Conservation (phyloP, 2,113 vertebrate species). For the Pyrgilauda ruficollis region DNA sequence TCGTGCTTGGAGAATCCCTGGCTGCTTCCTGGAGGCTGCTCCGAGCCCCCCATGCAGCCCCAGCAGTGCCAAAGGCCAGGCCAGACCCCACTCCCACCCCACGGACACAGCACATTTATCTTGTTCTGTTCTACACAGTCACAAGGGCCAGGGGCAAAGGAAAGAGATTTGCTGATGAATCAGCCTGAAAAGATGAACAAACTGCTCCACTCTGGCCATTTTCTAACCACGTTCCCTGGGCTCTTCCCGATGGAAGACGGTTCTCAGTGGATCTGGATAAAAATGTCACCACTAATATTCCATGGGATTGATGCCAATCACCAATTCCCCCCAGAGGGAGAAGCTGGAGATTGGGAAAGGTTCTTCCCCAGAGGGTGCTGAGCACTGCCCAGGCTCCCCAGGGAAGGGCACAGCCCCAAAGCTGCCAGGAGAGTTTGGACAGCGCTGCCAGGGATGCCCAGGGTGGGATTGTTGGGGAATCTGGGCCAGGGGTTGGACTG, state of each 20-base stretch:
- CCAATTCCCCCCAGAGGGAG: not conserved
- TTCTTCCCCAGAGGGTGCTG: not conserved
- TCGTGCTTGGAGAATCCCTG: not conserved
- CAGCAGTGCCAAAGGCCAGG: not conserved
- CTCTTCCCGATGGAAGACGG: not conserved
- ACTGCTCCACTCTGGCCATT: not conserved
- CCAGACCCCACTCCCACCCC: not conserved
- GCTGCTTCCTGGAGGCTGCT: not conserved
- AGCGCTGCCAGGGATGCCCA: fast-evolving
- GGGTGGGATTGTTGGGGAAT: not conserved
- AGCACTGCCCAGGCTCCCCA: not conserved
- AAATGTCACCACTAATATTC: fast-evolving
- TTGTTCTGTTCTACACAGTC: not conserved
- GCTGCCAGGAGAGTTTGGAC: not conserved
- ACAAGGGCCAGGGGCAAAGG: not conserved
- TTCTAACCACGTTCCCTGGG: not conserved
- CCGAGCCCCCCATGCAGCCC: not conserved
- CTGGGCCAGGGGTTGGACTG: fast-evolving
- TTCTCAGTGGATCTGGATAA: not conserved
- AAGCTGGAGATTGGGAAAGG: not conserved
- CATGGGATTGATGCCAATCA: not conserved
- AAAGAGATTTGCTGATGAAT: not conserved
- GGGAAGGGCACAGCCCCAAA: not conserved
- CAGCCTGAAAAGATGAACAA: not conserved
- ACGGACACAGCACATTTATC: fast-evolving